phyloP scores from a whole-genome alignment of 2,113 vertebrate species.

The Aplodontia rufa region DNA sequence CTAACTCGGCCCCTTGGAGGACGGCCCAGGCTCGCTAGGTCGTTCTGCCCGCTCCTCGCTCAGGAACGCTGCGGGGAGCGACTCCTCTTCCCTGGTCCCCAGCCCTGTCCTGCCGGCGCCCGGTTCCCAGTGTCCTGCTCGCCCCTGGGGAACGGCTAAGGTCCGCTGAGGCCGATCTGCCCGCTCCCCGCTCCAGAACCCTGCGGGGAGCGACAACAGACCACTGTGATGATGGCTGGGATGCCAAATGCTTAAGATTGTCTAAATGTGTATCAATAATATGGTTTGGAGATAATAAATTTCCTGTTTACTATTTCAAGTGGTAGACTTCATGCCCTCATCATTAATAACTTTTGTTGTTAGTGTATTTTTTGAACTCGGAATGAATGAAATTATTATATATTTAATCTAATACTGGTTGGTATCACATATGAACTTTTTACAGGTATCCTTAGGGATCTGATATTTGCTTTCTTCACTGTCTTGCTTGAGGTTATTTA shows the following conservation, averaged over 20 bases:
- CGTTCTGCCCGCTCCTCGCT: too few relatives aligned
- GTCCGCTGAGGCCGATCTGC: too few relatives aligned
- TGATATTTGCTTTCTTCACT: neutral
- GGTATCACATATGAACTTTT: neutral
- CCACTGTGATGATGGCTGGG: neutral
- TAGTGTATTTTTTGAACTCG: neutral
- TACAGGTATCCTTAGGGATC: neutral
- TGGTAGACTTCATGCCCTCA: neutral
- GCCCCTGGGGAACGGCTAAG: too few relatives aligned
- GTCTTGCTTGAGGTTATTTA: neutral
- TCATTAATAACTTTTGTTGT: neutral
- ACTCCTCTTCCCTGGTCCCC: too few relatives aligned
- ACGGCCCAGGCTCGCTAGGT: too few relatives aligned
- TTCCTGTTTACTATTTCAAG: constrained; percentile 33
- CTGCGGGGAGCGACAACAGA: too few relatives aligned
- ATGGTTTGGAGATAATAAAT: neutral
- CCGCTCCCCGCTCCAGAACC: too few relatives aligned
- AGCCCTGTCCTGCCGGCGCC: too few relatives aligned
- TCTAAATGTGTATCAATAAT: neutral
- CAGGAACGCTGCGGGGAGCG: too few relatives aligned
- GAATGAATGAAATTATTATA: constrained; percentile 3
- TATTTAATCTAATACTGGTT: neutral
- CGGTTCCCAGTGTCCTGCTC: too few relatives aligned
- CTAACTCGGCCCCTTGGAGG: too few relatives aligned
- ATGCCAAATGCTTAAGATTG: neutral